Percentiles rank a stretch among this genome's conserved stretches.
phyloP scores from a whole-genome alignment of 1,140 invertebrate species.

The Trachelipus rathkii region DNA sequence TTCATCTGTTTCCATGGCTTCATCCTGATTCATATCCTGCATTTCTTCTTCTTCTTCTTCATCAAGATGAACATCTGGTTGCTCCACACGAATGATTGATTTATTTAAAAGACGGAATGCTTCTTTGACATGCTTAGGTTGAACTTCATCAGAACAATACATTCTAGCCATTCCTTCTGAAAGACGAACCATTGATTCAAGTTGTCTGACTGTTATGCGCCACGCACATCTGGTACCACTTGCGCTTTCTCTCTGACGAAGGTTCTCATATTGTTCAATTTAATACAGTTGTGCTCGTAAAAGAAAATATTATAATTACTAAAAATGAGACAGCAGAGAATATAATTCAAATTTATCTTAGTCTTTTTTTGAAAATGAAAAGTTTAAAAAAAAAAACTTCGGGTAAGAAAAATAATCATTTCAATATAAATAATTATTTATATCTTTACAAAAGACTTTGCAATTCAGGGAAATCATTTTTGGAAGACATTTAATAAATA shows the following conservation, averaged over 20 bases:
- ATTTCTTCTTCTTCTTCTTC: conserved; percentile 61
- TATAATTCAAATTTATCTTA: too few relatives aligned
- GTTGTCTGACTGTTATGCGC: conserved; percentile 97
- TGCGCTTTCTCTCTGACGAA: conserved; percentile 77
- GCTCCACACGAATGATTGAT: conserved; percentile 95
- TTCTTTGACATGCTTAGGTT: conserved; percentile 84
- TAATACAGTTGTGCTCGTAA: conserved; percentile 76
- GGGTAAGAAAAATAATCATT: too few relatives aligned
- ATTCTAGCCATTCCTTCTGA: conserved; percentile 95
- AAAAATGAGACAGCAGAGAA: too few relatives aligned
- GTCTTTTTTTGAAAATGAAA: too few relatives aligned
- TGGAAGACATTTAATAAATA: too few relatives aligned
- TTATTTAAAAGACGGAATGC: conserved; percentile 93
- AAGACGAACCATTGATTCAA: conserved; percentile 94
- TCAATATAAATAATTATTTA: too few relatives aligned
- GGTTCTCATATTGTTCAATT: conserved; percentile 80
- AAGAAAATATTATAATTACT: conserved; percentile 36
- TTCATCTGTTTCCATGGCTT: conserved; percentile 45
- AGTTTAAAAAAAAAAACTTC: too few relatives aligned
- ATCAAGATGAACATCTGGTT: conserved; percentile 92
- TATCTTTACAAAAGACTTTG: too few relatives aligned
- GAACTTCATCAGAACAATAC: conserved; percentile 80
- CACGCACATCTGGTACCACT: conserved; percentile 68
- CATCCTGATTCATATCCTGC: conserved; percentile 52
- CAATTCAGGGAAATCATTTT: too few relatives aligned